A percentile compares a stretch with the other conserved stretches of the same genome.
Conservation (phyloP, 64 coral and sea anemone species). For the Hydrozoanthus tunicans region DNA sequence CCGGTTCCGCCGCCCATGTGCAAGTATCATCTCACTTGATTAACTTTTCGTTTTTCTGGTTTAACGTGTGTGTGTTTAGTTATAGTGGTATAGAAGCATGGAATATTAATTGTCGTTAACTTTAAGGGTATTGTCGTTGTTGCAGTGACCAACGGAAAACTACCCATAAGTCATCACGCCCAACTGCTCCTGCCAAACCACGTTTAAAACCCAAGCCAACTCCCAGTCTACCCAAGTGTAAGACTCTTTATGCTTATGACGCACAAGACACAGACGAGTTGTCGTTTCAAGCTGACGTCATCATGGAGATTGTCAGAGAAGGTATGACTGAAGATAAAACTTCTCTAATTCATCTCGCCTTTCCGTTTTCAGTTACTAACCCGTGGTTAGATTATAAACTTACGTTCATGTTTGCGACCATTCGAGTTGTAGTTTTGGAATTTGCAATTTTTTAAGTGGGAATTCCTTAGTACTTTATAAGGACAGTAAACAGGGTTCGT, state of each 20-base stretch:
- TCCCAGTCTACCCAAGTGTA: slow-evolving; percentile 79
- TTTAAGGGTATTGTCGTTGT: background rate
- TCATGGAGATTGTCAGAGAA: slow-evolving; percentile 96
- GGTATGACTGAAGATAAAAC: slow-evolving; percentile 52
- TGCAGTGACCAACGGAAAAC: slow-evolving; percentile 68
- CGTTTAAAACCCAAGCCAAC: slow-evolving; percentile 76
- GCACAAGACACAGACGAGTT: slow-evolving; percentile 92
- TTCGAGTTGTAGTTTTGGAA: too few relatives aligned
- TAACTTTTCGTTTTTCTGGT: background rate
- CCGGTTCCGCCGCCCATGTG: background rate
- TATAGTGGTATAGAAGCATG: background rate
- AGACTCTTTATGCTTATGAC: slow-evolving; percentile 91
- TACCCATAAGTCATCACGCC: slow-evolving; percentile 62
- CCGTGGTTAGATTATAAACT: too few relatives aligned
- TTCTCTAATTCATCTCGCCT: background rate
- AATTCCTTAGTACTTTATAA: too few relatives aligned
- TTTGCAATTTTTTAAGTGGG: too few relatives aligned
- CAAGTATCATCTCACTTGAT: background rate
- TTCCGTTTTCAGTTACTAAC: background rate
- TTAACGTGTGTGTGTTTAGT: background rate
- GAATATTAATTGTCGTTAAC: background rate
- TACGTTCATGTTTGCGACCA: too few relatives aligned
- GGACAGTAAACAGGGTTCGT: too few relatives aligned
- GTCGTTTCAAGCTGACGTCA: slow-evolving; percentile 84
- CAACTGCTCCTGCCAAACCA: slow-evolving; percentile 83